These are phyloP conservation scores for Lamellibrachia luymesi DNA, from an alignment of 1,140 invertebrate genomes.

Conservation along the genomic window DNA sequence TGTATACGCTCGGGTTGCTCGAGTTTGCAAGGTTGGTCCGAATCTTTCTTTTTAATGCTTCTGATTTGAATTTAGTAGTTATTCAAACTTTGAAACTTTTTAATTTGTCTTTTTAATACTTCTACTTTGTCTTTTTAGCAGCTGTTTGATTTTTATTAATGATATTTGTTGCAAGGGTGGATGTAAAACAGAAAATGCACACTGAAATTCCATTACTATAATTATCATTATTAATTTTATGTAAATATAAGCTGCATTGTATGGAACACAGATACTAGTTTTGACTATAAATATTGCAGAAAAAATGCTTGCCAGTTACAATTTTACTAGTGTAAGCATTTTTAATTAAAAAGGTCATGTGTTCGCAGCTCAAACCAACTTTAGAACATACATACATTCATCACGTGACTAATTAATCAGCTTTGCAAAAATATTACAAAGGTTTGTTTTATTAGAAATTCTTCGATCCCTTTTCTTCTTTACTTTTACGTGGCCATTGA, in stretches of 20 bases:
- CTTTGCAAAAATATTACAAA: not conserved
- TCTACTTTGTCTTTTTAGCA: not conserved
- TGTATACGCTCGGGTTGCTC: slow-evolving; percentile 47
- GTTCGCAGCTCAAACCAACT: not conserved
- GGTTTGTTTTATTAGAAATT: not conserved
- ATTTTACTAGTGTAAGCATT: not conserved
- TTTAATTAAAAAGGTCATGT: not conserved
- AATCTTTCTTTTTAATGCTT: not conserved
- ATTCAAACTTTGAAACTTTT: not conserved
- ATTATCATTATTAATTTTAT: too few relatives aligned
- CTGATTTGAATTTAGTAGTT: not conserved
- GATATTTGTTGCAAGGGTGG: not conserved
- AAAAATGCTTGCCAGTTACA: too few relatives aligned
- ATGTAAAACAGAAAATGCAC: not conserved
- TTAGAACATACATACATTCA: not conserved
- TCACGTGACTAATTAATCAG: too few relatives aligned
- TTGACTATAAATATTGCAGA: too few relatives aligned
- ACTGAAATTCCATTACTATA: too few relatives aligned
- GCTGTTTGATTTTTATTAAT: not conserved
- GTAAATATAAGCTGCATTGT: too few relatives aligned
- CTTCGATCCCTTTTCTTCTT: not conserved
- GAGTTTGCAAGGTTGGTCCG: slow-evolving; percentile 49
- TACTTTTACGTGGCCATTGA: not conserved
- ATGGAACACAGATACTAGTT: too few relatives aligned
- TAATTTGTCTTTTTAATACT: not conserved